Percentiles rank a stretch among this genome's conserved stretches.
phyloP scores from a whole-genome alignment of 2,888 invertebrate species.

The Cryptosula pallasiana region DNA sequence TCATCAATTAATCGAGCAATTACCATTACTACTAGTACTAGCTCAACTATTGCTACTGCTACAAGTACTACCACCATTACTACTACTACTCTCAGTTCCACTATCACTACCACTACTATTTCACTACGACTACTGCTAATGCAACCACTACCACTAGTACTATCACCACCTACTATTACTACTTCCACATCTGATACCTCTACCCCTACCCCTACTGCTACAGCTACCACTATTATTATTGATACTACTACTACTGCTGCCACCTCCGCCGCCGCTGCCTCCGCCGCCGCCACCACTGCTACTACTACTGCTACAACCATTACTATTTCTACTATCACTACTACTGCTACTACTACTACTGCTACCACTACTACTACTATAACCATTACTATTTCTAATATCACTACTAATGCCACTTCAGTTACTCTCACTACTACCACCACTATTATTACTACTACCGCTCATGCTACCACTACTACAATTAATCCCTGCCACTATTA shows the following conservation, averaged over 20 bases:
- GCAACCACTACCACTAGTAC: too few relatives aligned
- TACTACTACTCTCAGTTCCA: background rate
- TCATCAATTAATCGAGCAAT: too few relatives aligned
- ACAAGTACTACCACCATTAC: background rate
- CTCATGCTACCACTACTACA: background rate
- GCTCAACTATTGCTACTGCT: too few relatives aligned
- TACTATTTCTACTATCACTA: background rate
- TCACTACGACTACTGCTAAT: too few relatives aligned
- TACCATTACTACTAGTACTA: too few relatives aligned
- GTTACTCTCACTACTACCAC: background rate
- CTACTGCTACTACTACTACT: background rate
- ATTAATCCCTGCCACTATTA: too few relatives aligned
- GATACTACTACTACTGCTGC: background rate
- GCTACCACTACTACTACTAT: background rate
- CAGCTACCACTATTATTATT: background rate
- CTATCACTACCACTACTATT: background rate
- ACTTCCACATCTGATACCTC: too few relatives aligned
- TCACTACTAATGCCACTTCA: background rate
- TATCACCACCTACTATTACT: too few relatives aligned
- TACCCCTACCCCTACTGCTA: background rate
- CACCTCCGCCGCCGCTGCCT: background rate
- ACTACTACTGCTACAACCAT: background rate
- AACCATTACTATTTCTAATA: background rate
- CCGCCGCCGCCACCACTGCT: background rate
- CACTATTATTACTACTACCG: background rate